A percentile compares a stretch with the other conserved stretches of the same genome.
These are phyloP conservation scores for Halyomorpha halys DNA, from an alignment of 1,140 invertebrate species.

Conservation along the genomic window DNA sequence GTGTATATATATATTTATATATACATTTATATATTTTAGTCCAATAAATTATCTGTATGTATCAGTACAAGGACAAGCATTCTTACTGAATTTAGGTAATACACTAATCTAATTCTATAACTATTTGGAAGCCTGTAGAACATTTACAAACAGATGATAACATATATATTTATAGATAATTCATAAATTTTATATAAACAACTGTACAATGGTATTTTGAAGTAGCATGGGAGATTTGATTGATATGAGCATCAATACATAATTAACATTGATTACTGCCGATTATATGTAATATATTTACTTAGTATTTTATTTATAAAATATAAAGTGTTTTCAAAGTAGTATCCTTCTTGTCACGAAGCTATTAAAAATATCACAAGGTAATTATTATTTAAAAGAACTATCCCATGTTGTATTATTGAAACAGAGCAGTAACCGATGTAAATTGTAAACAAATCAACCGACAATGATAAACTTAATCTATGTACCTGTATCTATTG, in stretches of 20 bases:
- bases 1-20: neutral
- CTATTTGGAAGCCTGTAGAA: conserved; percentile 27
- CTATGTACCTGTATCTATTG: conserved; percentile 29
- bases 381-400: no score
- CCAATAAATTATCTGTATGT: conserved; percentile 13
- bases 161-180: conserved; percentile 21
- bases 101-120: conserved; percentile 25
- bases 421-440: conserved; percentile 3
- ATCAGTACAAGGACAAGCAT: conserved; percentile 19
- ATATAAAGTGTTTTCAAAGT: neutral
- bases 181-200: conserved; percentile 21
- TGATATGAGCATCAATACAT: conserved; percentile 19
- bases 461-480: conserved; percentile 18
- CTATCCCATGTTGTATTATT: neutral
- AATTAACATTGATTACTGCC: conserved; percentile 12
- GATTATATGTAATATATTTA: neutral
- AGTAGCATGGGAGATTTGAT: conserved; percentile 19
- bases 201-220: conserved; percentile 17
- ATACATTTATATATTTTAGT: neutral
- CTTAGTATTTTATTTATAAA: neutral
- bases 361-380: neutral
- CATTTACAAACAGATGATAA: conserved; percentile 27
- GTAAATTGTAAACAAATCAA: conserved; percentile 12
- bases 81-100: conserved; percentile 3
- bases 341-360: neutral